Evolutionary conservation across 2,113 vertebrate species (phyloP).

Genomic region (Pangasianodon gigas): DNA sequence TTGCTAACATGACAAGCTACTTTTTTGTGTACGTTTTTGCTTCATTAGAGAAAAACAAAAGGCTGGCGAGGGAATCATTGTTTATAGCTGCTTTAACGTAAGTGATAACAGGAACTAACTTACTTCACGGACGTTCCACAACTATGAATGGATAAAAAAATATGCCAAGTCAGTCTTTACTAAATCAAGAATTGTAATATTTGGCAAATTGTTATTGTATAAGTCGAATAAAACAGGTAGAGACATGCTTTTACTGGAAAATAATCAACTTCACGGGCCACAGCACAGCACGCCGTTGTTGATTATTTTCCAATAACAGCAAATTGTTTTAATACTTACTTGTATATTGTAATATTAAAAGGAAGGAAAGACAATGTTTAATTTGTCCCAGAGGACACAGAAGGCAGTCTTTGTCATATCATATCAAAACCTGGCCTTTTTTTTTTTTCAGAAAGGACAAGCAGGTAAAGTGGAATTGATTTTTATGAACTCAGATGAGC

Average conservation of each 20-base stretch:
- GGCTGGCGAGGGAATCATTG: background rate
- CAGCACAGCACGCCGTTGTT: background rate
- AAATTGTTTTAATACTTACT: background rate
- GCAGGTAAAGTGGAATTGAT: slow-evolving; percentile 43
- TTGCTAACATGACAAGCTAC: too few relatives aligned
- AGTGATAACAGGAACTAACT: too few relatives aligned
- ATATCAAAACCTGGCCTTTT: background rate
- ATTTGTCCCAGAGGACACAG: background rate
- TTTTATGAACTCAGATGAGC: slow-evolving; percentile 54
- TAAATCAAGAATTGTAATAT: too few relatives aligned
- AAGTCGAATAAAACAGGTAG: background rate
- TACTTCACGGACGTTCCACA: too few relatives aligned
- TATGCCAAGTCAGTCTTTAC: too few relatives aligned
- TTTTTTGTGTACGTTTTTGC: too few relatives aligned
- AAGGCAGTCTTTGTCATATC: slow-evolving; percentile 34
- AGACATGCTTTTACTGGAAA: background rate
- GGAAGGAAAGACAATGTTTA: background rate
- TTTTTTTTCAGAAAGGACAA: background rate
- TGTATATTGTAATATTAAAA: background rate
- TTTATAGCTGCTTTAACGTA: background rate
- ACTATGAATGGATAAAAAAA: too few relatives aligned
- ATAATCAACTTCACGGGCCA: background rate
- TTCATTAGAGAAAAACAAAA: background rate
- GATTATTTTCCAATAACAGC: background rate
- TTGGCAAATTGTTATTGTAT: background rate